Conservation (phyloP, 2,113 vertebrate species). For the Triplophysa tibetana region DNA sequence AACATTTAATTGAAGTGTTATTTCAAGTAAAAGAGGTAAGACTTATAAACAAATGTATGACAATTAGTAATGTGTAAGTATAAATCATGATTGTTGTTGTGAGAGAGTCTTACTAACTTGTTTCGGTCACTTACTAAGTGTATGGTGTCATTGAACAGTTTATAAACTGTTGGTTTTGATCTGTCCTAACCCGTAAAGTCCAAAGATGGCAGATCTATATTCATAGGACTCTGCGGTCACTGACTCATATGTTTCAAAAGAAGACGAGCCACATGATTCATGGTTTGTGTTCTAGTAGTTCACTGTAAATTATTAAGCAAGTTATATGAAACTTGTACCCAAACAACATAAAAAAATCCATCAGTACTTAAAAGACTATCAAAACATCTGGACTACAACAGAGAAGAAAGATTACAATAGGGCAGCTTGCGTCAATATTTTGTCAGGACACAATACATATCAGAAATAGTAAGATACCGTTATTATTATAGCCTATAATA, state of each 20-base stretch:
- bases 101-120: no score
- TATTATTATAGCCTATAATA: no score
- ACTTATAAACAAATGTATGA: no score
- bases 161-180: not conserved
- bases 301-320: slow-evolving; percentile 57
- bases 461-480: no score
- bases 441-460: no score
- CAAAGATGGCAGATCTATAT: slow-evolving; percentile 34
- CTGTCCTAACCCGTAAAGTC: not conserved
- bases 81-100: no score
- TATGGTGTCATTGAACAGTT: no score
- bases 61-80: no score
- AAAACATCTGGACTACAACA: not conserved
- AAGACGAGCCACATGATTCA: slow-evolving; percentile 33
- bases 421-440: no score
- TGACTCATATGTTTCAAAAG: slow-evolving; percentile 11
- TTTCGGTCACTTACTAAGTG: no score
- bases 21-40: no score
- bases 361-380: not conserved
- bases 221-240: not conserved
- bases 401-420: not conserved
- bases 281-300: slow-evolving; percentile 38
- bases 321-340: slow-evolving; percentile 41
- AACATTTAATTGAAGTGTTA: no score
- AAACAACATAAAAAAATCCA: not conserved